Conservation (phyloP, 2,888 invertebrate genomes). For the Gastracanthus pulcherrimus region DNA sequence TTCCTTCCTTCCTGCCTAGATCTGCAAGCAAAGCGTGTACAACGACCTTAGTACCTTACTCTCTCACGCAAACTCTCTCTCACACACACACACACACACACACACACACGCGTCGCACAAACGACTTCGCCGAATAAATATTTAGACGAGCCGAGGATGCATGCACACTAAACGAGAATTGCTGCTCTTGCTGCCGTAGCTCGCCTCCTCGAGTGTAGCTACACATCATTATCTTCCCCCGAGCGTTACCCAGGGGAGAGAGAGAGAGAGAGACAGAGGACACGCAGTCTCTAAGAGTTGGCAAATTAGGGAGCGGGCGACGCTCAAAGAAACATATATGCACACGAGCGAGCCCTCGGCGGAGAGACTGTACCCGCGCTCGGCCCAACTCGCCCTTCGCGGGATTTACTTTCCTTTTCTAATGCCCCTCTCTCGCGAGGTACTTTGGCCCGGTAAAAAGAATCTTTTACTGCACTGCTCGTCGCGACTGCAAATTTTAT, state of each 20-base stretch:
- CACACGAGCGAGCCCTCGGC: too few relatives aligned
- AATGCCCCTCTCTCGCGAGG: neutral
- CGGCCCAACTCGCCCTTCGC: neutral
- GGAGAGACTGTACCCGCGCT: neutral
- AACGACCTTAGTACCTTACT: constrained; percentile 43
- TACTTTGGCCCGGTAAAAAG: neutral
- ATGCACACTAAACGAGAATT: constrained; percentile 3
- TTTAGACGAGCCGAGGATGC: constrained; percentile 43
- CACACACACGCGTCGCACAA: neutral
- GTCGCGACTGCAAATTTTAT: too few relatives aligned
- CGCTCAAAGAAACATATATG: constrained; percentile 27
- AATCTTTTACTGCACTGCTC: neutral
- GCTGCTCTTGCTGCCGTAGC: constrained; percentile 32
- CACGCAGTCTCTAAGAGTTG: constrained; percentile 21
- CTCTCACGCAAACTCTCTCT: neutral
- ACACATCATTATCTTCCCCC: constrained; percentile 64
- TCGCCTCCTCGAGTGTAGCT: constrained; percentile 54
- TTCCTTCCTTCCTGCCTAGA: constrained; percentile 41
- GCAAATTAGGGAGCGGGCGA: constrained; percentile 45
- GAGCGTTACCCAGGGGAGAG: too few relatives aligned
- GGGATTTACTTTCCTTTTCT: constrained; percentile 42
- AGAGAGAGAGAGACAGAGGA: too few relatives aligned
- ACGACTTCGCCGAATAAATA: constrained; percentile 39
- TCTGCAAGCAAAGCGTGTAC: constrained; percentile 47
- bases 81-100: neutral